Evolutionary conservation across 2,888 invertebrate genomes (phyloP).

Genomic region (Caenorhabditis afra): DNA sequence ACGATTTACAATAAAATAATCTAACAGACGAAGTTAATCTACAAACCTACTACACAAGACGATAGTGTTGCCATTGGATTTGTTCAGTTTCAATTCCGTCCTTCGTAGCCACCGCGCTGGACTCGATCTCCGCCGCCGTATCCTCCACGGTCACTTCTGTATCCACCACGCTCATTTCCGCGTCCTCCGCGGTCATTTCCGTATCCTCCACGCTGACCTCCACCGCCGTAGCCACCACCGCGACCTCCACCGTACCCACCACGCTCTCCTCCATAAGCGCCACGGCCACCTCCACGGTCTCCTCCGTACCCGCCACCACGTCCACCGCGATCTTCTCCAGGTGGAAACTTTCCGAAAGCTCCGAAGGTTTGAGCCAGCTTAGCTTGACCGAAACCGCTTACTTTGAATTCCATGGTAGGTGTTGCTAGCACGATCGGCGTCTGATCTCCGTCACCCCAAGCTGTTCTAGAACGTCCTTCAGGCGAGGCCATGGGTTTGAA

Average conservation of each 20-base stretch:
- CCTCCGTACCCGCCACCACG: slow-evolving; percentile 12
- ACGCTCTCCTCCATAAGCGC: background rate
- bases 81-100: too few species aligned
- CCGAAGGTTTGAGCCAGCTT: slow-evolving; percentile 17
- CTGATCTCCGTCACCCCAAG: slow-evolving; percentile 21
- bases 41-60: too few species aligned
- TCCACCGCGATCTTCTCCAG: slow-evolving; percentile 4
- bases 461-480: slow-evolving; percentile 7
- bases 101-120: background rate
- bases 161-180: background rate
- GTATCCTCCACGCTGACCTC: background rate
- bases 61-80: too few species aligned
- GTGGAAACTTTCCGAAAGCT: background rate
- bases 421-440: slow-evolving; percentile 19
- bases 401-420: slow-evolving; percentile 25
- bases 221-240: slow-evolving; percentile 4
- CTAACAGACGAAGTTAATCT: too few species aligned
- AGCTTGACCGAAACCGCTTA: slow-evolving; percentile 25
- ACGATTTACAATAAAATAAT: too few species aligned
- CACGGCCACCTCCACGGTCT: slow-evolving; percentile 10
- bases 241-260: slow-evolving; percentile 2
- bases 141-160: background rate
- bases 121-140: slow-evolving; percentile 15
- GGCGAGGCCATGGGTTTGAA: background rate
- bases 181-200: background rate